A percentile compares a stretch with the other conserved stretches of the same genome.
Evolutionary conservation across 2,113 vertebrate genomes (phyloP).

Genomic region (Poicephalus gulielmi): DNA sequence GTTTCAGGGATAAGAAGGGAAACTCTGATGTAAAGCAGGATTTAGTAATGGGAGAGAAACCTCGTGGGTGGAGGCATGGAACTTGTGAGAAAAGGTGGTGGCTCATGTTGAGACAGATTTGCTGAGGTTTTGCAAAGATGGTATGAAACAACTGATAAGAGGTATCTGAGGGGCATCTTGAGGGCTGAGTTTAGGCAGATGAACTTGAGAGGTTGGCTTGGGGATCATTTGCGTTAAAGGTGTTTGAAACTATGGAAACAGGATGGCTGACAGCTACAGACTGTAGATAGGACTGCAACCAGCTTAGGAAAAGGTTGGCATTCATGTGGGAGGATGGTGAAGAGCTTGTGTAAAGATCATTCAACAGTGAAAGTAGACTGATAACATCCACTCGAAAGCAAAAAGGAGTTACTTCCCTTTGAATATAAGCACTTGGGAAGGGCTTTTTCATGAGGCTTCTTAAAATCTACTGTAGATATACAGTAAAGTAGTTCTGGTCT

Average conservation of each 20-base stretch:
- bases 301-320: not conserved
- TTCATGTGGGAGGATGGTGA: not conserved
- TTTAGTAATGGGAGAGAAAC: not conserved
- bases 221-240: not conserved
- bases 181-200: not conserved
- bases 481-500: not conserved
- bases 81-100: not conserved
- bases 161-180: not conserved
- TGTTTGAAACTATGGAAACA: not conserved
- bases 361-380: not conserved
- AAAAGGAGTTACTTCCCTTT: not conserved
- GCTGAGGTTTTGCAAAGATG: not conserved
- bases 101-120: not conserved
- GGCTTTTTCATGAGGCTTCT: not conserved
- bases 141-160: not conserved
- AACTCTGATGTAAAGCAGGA: not conserved
- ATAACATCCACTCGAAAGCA: not conserved
- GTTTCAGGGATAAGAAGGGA: not conserved
- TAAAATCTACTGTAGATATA: rapidly evolving
- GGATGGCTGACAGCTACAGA: not conserved
- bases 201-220: not conserved
- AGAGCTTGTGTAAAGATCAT: not conserved
- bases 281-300: not conserved
- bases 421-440: not conserved
- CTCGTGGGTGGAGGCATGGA: not conserved